Conservation (phyloP, 2,113 vertebrate genomes). For the Pyxicephalus adspersus region DNA sequence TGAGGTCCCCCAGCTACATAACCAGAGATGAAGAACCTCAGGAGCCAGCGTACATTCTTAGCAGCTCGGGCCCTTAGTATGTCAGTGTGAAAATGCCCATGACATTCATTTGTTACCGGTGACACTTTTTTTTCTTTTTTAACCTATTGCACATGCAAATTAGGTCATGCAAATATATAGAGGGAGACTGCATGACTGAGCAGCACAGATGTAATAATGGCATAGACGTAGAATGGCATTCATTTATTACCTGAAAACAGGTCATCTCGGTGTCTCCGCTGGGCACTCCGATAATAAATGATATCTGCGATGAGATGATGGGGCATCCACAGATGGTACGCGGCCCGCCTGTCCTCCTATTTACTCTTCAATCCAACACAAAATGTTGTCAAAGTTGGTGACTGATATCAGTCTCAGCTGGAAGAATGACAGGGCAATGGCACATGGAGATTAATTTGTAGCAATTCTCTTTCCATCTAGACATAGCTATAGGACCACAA, state of each 20-base stretch:
- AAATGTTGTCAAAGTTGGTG: no score
- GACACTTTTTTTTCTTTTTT: constrained; percentile 42
- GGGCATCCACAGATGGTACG: constrained; percentile 2
- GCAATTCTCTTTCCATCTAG: no score
- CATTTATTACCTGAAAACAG: constrained; percentile 52
- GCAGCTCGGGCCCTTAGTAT: neutral
- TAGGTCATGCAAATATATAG: constrained; percentile 52
- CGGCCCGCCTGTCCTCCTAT: no score
- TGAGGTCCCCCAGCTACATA: no score
- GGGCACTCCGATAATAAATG: constrained; percentile 51
- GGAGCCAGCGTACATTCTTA: no score
- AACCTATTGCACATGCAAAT: constrained; percentile 55
- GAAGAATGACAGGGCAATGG: no score
- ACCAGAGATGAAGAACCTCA: no score
- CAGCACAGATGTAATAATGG: constrained; percentile 48
- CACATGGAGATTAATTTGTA: no score
- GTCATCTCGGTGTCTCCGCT: constrained; percentile 40
- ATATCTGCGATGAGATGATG: constrained; percentile 42
- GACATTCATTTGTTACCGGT: constrained; percentile 56
- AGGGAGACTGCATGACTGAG: constrained; percentile 53
- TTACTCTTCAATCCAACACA: no score
- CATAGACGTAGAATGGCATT: constrained; percentile 29
- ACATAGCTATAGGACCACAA: no score
- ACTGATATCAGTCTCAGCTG: no score
- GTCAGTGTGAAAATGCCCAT: constrained; percentile 52